Base-by-base conservation (phyloP, 2,888 invertebrate genomes). In the Caenorhabditis becei region DNA sequence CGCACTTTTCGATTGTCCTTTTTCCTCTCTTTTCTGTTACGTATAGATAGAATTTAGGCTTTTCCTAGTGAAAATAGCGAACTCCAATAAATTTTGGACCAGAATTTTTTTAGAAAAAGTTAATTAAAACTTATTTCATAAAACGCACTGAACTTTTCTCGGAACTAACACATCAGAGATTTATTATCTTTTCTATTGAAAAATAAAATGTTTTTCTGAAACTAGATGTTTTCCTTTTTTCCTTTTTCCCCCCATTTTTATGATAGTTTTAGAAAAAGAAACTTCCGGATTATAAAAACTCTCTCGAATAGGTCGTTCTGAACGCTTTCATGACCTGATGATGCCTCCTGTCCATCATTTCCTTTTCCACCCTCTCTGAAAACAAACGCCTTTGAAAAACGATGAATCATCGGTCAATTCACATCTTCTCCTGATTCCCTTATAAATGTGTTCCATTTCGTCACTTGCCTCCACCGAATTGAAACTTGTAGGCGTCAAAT, bases 371-470 rank as follows among this genome's bases (percentile, higher is more conserved):
- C 7, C 41, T 14, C 14, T 41, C 41, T 41, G 41, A 53, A 53
- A 14, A 53, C 53, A 26, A 11, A 56, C 59, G 23, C 41, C 24
- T 59, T 24, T 23, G 32, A 8, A 32, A 35, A 7, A 20, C 58
- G 41, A 35, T 37, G 58, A 35, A 26, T 54, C 54, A 54, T 28
- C 54, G 14, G 10, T 28, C 26, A 54, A n/a, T 16, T 26, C 18
- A 3, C 54, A 26, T 26, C 37, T 11, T 59, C 26, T 23, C 41
- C 5, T 49, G n/a, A 32, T 51, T 18, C 44, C 1, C 16, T 16
- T 53, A 28, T 58, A 44, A 63, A 72, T 56, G 62, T 47, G 37
- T 63, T 63, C 44, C 58, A 47, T 65, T 74, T 58, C 1, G 32
- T 24, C 18, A 24, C 8, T 58, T 62, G 23, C 44, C 7, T 7